Conservation (phyloP, 2,888 invertebrate species). For the Buathra laborator region DNA sequence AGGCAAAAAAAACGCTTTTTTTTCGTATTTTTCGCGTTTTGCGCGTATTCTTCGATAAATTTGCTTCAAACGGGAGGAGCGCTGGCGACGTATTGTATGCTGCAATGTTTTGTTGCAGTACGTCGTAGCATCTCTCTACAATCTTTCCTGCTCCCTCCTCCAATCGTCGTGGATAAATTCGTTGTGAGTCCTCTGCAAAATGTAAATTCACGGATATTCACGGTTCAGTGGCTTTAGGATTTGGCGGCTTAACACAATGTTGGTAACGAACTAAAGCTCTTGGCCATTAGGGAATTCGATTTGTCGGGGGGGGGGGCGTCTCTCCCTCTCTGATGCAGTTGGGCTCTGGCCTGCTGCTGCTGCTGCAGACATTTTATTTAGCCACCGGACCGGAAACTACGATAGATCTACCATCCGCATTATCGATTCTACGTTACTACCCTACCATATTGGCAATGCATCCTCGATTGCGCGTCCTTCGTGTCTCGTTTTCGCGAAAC, state of each 20-base stretch:
- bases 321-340: slow-evolving; percentile 48
- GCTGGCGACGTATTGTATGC: slow-evolving; percentile 4
- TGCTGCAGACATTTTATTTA: slow-evolving; percentile 72
- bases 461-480: background rate
- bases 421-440: slow-evolving; percentile 61
- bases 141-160: slow-evolving; percentile 21
- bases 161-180: slow-evolving; percentile 23
- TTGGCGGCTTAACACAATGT: slow-evolving; percentile 75
- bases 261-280: slow-evolving; percentile 75
- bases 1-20: too few relatives aligned
- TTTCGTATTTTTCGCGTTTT: too few relatives aligned
- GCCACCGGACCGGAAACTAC: slow-evolving; percentile 68
- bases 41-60: too few relatives aligned
- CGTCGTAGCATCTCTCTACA: background rate
- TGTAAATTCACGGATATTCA: slow-evolving; percentile 73
- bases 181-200: slow-evolving; percentile 63
- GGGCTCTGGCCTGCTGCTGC: slow-evolving; percentile 42
- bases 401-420: slow-evolving; percentile 66
- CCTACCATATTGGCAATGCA: slow-evolving; percentile 9
- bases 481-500: background rate
- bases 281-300: slow-evolving; percentile 75
- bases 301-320: slow-evolving; percentile 61
- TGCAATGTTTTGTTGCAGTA: background rate
- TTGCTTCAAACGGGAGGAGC: background rate
- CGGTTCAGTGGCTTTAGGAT: slow-evolving; percentile 71